phyloP scores from a whole-genome alignment of 2,888 invertebrate species.

The Xestobium rufovillosum region DNA sequence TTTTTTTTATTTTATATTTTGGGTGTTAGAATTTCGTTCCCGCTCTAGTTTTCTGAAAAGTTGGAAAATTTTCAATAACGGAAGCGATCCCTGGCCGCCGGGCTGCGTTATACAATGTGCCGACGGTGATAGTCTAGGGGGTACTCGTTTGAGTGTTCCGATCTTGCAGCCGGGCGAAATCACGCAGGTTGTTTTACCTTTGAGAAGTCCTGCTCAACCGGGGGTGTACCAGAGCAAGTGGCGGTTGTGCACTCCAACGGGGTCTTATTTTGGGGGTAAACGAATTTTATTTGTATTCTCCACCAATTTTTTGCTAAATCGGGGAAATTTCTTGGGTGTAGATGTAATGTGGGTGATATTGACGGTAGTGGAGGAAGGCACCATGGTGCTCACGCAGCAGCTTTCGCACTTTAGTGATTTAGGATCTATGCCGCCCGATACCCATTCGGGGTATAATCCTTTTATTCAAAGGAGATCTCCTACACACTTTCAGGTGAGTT shows the following conservation, averaged over 20 bases:
- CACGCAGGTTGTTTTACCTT: conserved; percentile 67
- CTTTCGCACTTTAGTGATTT: conserved; percentile 53
- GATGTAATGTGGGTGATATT: conserved; percentile 78
- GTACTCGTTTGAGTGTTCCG: conserved; percentile 53
- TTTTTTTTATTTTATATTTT: conserved; percentile 4
- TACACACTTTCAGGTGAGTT: too few species aligned
- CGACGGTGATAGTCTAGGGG: conserved; percentile 58
- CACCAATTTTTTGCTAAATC: too few species aligned
- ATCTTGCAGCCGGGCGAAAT: conserved; percentile 69
- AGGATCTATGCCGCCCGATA: conserved; percentile 37
- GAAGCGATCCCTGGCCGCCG: conserved; percentile 80
- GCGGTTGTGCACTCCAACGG: conserved; percentile 80
- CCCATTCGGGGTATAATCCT: conserved; percentile 29
- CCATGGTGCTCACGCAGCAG: conserved; percentile 74
- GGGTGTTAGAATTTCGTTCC: conserved; percentile 13
- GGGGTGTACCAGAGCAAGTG: conserved; percentile 83
- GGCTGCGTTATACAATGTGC: conserved; percentile 67
- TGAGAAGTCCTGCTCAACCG: conserved; percentile 67
- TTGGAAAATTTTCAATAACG: conserved; percentile 85
- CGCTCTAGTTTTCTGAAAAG: conserved; percentile 71
- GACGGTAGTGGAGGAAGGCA: conserved; percentile 71
- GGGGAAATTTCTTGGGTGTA: conserved; percentile 43
- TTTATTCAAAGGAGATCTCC: conserved; percentile 29
- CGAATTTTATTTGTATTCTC: neutral
- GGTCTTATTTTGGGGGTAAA: conserved; percentile 88